phyloP scores from a whole-genome alignment of 2,888 invertebrate species.

The Helobdella robusta region DNA sequence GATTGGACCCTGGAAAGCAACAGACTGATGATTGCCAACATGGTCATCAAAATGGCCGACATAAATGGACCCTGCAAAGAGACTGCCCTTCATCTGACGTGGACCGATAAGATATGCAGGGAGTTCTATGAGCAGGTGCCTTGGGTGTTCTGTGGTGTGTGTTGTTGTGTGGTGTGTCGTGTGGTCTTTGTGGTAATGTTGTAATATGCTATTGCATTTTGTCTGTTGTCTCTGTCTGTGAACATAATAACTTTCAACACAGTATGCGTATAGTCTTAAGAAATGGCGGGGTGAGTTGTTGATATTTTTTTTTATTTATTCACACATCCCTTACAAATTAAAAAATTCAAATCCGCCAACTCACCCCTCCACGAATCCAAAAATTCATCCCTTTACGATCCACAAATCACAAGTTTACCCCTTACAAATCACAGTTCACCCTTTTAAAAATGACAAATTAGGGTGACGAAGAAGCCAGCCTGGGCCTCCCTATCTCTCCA shows the following conservation, averaged over 20 bases:
- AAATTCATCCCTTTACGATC: neutral
- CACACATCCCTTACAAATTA: too few species aligned
- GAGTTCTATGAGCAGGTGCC: conserved; percentile 57
- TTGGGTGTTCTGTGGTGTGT: neutral
- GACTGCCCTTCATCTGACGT: conserved; percentile 54
- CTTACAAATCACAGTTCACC: too few species aligned
- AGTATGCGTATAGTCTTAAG: too few species aligned
- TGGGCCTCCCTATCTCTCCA: conserved; percentile 55
- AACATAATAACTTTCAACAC: neutral
- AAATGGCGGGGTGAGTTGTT: too few species aligned
- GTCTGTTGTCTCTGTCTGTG: neutral
- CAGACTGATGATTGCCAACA: conserved; percentile 52
- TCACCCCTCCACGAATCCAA: neutral
- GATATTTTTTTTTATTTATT: too few species aligned
- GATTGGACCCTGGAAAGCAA: conserved; percentile 56
- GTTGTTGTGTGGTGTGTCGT: neutral
- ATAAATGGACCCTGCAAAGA: conserved; percentile 57
- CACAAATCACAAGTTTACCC: too few species aligned
- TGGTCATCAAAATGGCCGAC: conserved; percentile 57
- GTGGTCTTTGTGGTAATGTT: neutral
- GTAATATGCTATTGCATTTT: neutral
- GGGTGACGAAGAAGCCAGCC: conserved; percentile 55
- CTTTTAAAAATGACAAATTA: too few species aligned
- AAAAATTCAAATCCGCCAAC: too few species aligned
- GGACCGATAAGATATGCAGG: conserved; percentile 56